Conservation (phyloP, 1,140 invertebrate species). For the Halictus rubicundus region DNA sequence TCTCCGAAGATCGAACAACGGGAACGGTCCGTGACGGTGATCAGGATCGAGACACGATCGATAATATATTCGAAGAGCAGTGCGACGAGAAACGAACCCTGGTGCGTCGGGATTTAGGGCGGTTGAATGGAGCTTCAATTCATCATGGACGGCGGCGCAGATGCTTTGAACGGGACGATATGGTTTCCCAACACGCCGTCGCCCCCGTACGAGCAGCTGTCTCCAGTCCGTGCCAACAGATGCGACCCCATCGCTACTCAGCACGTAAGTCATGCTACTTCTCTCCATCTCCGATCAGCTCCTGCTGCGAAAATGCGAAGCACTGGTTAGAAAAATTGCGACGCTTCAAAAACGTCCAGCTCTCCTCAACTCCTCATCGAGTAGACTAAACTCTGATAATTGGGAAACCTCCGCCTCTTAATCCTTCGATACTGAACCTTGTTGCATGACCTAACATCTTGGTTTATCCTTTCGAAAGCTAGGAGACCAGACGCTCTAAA, state of each 20-base stretch:
- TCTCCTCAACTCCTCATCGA: no score
- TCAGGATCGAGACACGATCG: slow-evolving; percentile 18
- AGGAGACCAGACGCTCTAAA: no score
- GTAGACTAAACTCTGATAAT: no score
- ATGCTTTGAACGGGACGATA: slow-evolving; percentile 69
- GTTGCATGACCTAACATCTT: no score
- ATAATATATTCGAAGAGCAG: neutral
- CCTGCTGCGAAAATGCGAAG: no score
- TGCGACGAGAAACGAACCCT: slow-evolving; percentile 1
- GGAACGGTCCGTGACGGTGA: neutral
- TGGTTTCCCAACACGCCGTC: slow-evolving; percentile 73
- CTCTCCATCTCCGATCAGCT: no score
- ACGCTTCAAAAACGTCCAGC: no score
- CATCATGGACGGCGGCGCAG: slow-evolving; percentile 73
- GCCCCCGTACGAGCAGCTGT: slow-evolving; percentile 74
- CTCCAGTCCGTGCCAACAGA: slow-evolving; percentile 70
- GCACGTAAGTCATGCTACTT: slow-evolving; percentile 69
- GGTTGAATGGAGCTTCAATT: slow-evolving; percentile 74
- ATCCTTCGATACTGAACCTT: no score
- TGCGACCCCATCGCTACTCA: slow-evolving; percentile 64
- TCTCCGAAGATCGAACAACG: slow-evolving; percentile 25
- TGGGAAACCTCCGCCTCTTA: no score
- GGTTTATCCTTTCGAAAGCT: no score
- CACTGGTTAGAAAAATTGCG: no score
- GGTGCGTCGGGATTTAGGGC: slow-evolving; percentile 20